Evolutionary conservation across 2,888 invertebrate genomes (phyloP).

Genomic region (Drosophila setosimentum): DNA sequence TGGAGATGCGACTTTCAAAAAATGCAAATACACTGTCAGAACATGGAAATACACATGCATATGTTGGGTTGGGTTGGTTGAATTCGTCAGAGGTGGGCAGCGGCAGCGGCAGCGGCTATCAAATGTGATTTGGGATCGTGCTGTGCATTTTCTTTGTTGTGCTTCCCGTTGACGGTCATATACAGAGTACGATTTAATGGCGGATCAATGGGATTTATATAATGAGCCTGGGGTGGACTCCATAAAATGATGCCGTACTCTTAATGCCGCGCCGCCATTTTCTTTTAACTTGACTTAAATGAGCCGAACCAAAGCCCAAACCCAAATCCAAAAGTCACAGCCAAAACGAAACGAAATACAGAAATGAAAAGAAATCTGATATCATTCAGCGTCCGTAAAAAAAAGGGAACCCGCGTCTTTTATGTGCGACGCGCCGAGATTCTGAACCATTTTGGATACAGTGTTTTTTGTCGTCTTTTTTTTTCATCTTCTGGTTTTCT

Average conservation of each 20-base stretch:
- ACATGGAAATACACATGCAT: slow-evolving; percentile 19
- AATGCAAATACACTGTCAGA: not conserved
- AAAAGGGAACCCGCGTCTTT: slow-evolving; percentile 69
- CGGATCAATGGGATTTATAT: slow-evolving; percentile 76
- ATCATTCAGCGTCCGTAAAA: slow-evolving; percentile 72
- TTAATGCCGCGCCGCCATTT: slow-evolving; percentile 68
- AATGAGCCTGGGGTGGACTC: slow-evolving; percentile 65
- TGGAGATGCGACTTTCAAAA: not conserved
- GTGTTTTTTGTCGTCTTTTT: slow-evolving; percentile 38
- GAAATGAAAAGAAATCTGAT: slow-evolving; percentile 75
- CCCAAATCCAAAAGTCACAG: slow-evolving; percentile 20
- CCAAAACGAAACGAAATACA: slow-evolving; percentile 46
- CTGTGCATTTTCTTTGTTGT: slow-evolving; percentile 26
- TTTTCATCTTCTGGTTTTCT: slow-evolving; percentile 14
- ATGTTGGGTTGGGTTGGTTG: slow-evolving; percentile 4
- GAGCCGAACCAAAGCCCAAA: slow-evolving; percentile 28
- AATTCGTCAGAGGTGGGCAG: slow-evolving; percentile 17
- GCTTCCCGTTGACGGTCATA: slow-evolving; percentile 36
- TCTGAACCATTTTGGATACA: slow-evolving; percentile 76
- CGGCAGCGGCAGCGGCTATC: slow-evolving; percentile 21
- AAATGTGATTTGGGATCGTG: slow-evolving; percentile 33
- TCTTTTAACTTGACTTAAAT: slow-evolving; percentile 48
- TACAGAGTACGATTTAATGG: slow-evolving; percentile 68
- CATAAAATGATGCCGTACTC: slow-evolving; percentile 59
- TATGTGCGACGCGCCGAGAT: slow-evolving; percentile 72